phyloP scores from a whole-genome alignment of 2,888 invertebrate genomes.

The Ecliptopera silaceata region DNA sequence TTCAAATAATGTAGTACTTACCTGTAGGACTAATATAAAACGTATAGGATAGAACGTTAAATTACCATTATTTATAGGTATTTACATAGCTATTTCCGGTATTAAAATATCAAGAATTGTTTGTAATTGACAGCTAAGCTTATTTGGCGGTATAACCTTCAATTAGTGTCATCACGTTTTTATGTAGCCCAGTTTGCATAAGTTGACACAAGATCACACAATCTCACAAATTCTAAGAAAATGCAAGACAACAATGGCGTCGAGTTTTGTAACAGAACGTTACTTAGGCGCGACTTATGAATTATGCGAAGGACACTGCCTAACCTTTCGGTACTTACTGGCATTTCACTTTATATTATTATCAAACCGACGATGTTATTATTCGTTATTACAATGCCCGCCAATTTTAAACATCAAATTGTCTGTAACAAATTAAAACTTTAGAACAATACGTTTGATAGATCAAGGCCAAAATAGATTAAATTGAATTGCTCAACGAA shows the following conservation, averaged over 20 bases:
- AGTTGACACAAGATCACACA: conserved; percentile 21
- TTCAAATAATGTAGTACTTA: no score
- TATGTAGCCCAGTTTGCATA: conserved; percentile 20
- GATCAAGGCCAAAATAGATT: conserved; percentile 34
- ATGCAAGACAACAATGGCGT: conserved; percentile 44
- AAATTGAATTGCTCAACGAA: conserved; percentile 40
- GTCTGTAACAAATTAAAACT: conserved; percentile 34
- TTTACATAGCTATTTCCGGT: no score
- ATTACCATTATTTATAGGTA: no score
- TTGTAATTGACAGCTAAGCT: no score
- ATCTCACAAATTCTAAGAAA: conserved; percentile 37
- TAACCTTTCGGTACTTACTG: conserved; percentile 45
- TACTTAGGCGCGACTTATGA: conserved; percentile 33
- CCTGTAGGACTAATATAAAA: no score
- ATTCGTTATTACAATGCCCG: conserved; percentile 35
- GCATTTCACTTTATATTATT: conserved; percentile 44
- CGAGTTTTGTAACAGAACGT: conserved; percentile 44
- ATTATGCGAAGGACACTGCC: conserved; percentile 44
- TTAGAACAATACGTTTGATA: conserved; percentile 37
- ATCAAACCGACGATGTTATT: conserved; percentile 20
- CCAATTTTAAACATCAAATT: conserved; percentile 32
- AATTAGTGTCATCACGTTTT: conserved; percentile 20
- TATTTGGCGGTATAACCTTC: not conserved
- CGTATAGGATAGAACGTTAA: no score
- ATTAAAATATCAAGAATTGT: no score